Conservation (phyloP, 2,888 invertebrate genomes). For the Acrocyrtus sp. region DNA sequence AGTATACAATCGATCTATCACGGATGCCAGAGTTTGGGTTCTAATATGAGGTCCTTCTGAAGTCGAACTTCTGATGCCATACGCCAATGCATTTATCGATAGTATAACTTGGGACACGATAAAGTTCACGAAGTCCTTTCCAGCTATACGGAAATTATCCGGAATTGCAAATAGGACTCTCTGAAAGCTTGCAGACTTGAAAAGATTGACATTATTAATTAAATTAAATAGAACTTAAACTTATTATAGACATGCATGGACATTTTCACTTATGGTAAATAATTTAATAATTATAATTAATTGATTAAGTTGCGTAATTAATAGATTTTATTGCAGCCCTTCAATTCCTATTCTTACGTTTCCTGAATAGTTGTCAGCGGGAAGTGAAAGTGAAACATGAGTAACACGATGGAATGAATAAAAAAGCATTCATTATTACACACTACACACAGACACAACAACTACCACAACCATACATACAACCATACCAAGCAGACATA, state of each 20-base stretch:
- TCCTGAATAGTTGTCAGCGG: too few species aligned
- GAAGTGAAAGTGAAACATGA: too few species aligned
- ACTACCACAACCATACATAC: too few species aligned
- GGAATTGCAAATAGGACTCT: slow-evolving; percentile 57
- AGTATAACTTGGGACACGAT: slow-evolving; percentile 47
- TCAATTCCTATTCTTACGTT: too few species aligned
- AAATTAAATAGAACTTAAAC: background rate
- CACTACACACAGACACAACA: too few species aligned
- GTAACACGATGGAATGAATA: too few species aligned
- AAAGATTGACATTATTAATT: too few species aligned
- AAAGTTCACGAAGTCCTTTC: slow-evolving; percentile 53
- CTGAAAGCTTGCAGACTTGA: slow-evolving; percentile 58
- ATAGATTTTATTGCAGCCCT: too few species aligned
- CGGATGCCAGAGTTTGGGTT: slow-evolving; percentile 36
- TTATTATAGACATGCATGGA: background rate
- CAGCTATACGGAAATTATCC: slow-evolving; percentile 52
- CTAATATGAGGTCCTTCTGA: slow-evolving; percentile 22
- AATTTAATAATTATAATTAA: too few species aligned
- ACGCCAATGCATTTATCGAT: slow-evolving; percentile 33
- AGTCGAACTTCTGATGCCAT: slow-evolving; percentile 27
- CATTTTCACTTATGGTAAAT: background rate
- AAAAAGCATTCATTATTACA: too few species aligned
- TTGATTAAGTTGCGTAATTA: too few species aligned
- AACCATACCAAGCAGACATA: too few species aligned
- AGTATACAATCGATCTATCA: slow-evolving; percentile 52